phyloP scores from a whole-genome alignment of 2,888 invertebrate genomes.

The Lapara coniferarum region DNA sequence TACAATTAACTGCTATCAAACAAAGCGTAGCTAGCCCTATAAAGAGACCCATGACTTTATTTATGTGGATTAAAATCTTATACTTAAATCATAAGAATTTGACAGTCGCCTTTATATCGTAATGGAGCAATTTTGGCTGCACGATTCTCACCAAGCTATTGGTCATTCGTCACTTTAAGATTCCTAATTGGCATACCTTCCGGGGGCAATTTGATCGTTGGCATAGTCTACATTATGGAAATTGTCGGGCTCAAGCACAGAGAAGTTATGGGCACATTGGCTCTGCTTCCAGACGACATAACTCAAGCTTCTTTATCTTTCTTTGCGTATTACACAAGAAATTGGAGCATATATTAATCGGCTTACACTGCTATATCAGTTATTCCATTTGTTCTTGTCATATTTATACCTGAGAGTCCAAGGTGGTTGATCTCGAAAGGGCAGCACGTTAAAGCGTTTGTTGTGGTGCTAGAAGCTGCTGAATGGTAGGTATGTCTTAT shows the following conservation, averaged over 20 bases:
- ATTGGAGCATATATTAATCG: constrained; percentile 55
- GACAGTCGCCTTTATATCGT: too few species aligned
- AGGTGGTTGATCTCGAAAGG: constrained; percentile 61
- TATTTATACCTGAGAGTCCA: constrained; percentile 58
- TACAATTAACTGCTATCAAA: too few species aligned
- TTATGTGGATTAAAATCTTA: too few species aligned
- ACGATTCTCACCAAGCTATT: constrained; percentile 84
- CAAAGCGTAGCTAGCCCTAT: too few species aligned
- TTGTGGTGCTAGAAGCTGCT: constrained; percentile 52
- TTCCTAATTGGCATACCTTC: constrained; percentile 88
- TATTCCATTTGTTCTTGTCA: constrained; percentile 46
- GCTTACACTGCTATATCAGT: constrained; percentile 45
- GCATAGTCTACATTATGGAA: constrained; percentile 81
- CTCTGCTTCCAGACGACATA: constrained; percentile 54
- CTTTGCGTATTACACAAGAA: constrained; percentile 54
- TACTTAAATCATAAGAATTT: too few species aligned
- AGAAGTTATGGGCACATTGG: constrained; percentile 58
- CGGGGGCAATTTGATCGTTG: constrained; percentile 87
- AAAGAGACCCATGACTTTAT: too few species aligned
- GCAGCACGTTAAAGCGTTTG: constrained; percentile 47
- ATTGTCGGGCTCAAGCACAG: constrained; percentile 80
- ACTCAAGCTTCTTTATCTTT: constrained; percentile 52
- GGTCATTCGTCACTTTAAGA: constrained; percentile 83
- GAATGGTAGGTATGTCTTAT: constrained; percentile 44
- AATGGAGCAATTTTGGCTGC: constrained; percentile 63